Evolutionary conservation across 1,140 invertebrate species (phyloP).

Genomic region (Daktulosphaira vitifoliae): DNA sequence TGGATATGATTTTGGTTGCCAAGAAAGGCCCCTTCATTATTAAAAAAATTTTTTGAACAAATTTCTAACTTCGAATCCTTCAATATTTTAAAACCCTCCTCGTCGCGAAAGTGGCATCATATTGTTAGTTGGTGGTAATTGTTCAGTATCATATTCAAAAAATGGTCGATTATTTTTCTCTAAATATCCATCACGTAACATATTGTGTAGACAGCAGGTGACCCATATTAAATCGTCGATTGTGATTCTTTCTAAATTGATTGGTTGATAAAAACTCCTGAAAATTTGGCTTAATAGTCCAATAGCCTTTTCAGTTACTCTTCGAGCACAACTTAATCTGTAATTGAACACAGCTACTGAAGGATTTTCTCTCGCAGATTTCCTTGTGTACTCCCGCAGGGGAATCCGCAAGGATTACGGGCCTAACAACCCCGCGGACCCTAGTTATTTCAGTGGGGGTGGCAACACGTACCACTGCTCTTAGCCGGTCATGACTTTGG

Average conservation of each 20-base stretch:
- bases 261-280: conserved; percentile 34
- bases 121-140: too few species aligned
- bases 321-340: conserved; percentile 37
- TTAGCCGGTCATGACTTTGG: too few species aligned
- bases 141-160: background rate
- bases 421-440: too few species aligned
- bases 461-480: too few species aligned
- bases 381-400: too few species aligned
- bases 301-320: conserved; percentile 42
- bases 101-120: background rate
- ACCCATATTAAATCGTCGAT: conserved; percentile 31
- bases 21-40: background rate
- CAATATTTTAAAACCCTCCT: background rate
- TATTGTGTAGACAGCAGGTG: conserved; percentile 31
- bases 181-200: background rate
- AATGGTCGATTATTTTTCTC: background rate
- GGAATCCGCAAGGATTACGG: too few species aligned
- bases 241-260: conserved; percentile 35
- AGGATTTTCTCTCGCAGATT: conserved; percentile 31
- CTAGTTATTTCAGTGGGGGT: too few species aligned
- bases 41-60: background rate
- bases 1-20: too few species aligned
- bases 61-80: background rate
- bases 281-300: conserved; percentile 36
- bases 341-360: conserved; percentile 42